Percentiles rank a stretch among this genome's conserved stretches.
Evolutionary conservation across 2,888 invertebrate genomes (phyloP).

Genomic region (Chymomyza caudatula): DNA sequence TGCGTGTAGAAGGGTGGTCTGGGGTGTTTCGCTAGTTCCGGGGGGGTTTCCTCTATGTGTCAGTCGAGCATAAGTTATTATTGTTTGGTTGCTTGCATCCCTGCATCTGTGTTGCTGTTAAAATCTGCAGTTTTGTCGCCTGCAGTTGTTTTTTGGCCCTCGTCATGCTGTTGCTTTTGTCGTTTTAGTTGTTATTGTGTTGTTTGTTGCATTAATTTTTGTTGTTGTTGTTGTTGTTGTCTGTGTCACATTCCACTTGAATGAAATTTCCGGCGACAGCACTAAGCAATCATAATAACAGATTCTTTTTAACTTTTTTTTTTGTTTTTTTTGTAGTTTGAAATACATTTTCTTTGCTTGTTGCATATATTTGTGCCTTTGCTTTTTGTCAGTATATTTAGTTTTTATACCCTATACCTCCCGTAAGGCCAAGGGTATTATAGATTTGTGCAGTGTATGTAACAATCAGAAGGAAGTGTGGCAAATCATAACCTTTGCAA

Average conservation of each 20-base stretch:
- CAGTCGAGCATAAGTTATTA: conserved; percentile 30
- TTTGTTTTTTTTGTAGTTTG: conserved; percentile 30
- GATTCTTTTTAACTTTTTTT: conserved; percentile 49
- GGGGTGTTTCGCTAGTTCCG: too few species aligned
- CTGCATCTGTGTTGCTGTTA: conserved; percentile 1
- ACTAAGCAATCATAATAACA: conserved; percentile 72
- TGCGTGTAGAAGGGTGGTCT: too few species aligned
- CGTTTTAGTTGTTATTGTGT: conserved; percentile 3
- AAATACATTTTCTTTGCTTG: too few species aligned
- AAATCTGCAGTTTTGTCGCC: conserved; percentile 53
- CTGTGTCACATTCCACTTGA: conserved; percentile 51
- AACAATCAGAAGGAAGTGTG: too few species aligned
- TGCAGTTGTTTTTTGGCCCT: conserved; percentile 39
- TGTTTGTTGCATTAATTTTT: too few species aligned
- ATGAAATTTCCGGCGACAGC: conserved; percentile 71
- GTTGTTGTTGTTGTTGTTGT: conserved; percentile 23
- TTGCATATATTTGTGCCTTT: background rate
- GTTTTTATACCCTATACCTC: background rate
- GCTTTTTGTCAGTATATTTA: background rate
- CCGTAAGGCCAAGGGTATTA: too few species aligned
- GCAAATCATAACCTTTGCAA: too few species aligned
- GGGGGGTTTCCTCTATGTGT: background rate
- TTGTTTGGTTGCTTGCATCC: conserved; percentile 20
- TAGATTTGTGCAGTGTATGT: too few species aligned
- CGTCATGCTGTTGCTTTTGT: too few species aligned